A percentile compares a stretch with the other conserved stretches of the same genome.
Conservation (phyloP, 1,140 invertebrate species). For the Zaprionus davidi region DNA sequence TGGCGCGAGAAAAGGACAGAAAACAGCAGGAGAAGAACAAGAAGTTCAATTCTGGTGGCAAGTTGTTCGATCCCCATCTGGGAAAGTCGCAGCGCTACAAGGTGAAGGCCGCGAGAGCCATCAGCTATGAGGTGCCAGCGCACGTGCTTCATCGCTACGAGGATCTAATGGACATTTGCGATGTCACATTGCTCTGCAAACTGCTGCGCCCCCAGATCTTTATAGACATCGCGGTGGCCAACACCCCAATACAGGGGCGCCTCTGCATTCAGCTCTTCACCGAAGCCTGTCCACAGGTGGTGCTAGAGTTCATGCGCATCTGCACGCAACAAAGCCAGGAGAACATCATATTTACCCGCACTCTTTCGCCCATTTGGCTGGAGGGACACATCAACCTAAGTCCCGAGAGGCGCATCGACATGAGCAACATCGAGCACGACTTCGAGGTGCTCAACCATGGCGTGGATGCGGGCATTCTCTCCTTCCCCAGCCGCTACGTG, state of each 20-base stretch:
- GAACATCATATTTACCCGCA: conserved; percentile 50
- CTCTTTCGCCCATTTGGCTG: conserved; percentile 66
- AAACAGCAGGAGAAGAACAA: conserved; percentile 58
- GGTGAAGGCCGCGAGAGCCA: conserved; percentile 11
- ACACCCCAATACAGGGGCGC: conserved; percentile 53
- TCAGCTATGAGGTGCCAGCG: conserved; percentile 66
- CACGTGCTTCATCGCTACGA: conserved; percentile 73
- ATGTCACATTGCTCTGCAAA: conserved; percentile 61
- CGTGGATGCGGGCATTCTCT: conserved; percentile 71
- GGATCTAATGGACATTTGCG: conserved; percentile 60
- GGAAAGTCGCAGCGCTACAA: conserved; percentile 44
- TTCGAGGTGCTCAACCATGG: conserved; percentile 75
- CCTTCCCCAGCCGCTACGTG: conserved; percentile 69
- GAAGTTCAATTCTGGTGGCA: conserved; percentile 53
- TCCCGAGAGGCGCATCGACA: conserved; percentile 23
- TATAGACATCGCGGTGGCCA: conserved; percentile 53
- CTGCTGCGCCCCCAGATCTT: conserved; percentile 70
- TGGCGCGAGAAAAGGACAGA: conserved; percentile 62
- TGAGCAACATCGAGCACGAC: conserved; percentile 68
- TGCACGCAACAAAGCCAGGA: conserved; percentile 39
- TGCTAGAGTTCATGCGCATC: conserved; percentile 69
- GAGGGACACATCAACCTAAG: conserved; percentile 56
- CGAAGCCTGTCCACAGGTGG: conserved; percentile 72
- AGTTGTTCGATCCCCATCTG: conserved; percentile 52
- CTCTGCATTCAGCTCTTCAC: conserved; percentile 71